Conservation (phyloP, 2,113 vertebrate species). For the Sander vitreus region DNA sequence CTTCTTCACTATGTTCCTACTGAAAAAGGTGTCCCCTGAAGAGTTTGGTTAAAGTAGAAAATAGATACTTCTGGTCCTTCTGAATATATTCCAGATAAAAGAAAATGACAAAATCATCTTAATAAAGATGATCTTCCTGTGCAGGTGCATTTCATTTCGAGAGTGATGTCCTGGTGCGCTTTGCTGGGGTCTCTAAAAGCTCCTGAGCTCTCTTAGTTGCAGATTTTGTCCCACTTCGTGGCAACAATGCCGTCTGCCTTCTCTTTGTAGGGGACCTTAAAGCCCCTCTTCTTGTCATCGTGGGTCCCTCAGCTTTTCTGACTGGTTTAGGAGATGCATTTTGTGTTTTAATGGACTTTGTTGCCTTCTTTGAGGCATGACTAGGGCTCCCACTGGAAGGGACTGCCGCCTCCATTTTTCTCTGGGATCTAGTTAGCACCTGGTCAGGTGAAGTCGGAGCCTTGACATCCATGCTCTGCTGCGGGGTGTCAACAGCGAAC, state of each 20-base stretch:
- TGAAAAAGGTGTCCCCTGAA: conserved; percentile 39
- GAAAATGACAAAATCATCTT: conserved; percentile 9
- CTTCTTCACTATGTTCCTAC: conserved; percentile 25
- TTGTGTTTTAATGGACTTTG: conserved; percentile 42
- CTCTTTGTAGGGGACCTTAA: conserved; percentile 64
- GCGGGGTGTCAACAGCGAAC: conserved; percentile 24
- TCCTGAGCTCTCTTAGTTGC: conserved; percentile 75
- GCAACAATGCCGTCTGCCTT: conserved; percentile 31
- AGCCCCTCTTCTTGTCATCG: conserved; percentile 50
- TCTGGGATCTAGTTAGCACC: conserved; percentile 85
- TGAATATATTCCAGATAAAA: conserved; percentile 50
- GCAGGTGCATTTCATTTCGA: conserved; percentile 63
- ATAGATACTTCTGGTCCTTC: conserved; percentile 57
- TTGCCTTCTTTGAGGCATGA: conserved; percentile 58
- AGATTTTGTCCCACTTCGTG: conserved; percentile 53
- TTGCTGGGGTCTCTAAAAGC: conserved; percentile 65
- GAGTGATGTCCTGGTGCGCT: conserved; percentile 82
- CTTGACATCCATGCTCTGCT: conserved; percentile 54
- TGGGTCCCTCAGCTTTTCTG: conserved; percentile 61
- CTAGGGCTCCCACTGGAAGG: conserved; percentile 58
- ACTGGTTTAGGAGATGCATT: conserved; percentile 32
- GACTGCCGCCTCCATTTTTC: conserved; percentile 74
- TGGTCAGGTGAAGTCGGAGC: conserved; percentile 76
- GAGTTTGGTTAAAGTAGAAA: conserved; percentile 46
- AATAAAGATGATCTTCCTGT: conserved; percentile 31